phyloP scores from a whole-genome alignment of 1,140 invertebrate genomes.

The Apis florea region DNA sequence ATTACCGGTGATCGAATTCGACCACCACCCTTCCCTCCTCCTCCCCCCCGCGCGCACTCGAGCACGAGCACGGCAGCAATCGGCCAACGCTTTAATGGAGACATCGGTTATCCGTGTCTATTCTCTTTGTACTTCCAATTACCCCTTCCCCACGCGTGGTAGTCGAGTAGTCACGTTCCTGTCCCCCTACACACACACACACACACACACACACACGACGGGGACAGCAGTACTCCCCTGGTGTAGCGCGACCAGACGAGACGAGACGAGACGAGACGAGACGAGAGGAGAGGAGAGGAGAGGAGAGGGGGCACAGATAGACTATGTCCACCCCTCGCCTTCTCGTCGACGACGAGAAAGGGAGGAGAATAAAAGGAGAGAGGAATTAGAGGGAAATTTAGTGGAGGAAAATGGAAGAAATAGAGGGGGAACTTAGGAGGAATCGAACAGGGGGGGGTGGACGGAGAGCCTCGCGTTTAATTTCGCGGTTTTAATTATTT shows the following conservation, averaged over 20 bases:
- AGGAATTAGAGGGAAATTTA: conserved; percentile 13
- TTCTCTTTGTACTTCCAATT: conserved; percentile 65
- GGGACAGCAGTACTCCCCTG: too few relatives aligned
- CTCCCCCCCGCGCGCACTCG: not conserved
- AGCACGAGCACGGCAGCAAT: conserved; percentile 52
- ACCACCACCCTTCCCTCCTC: not conserved
- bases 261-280: too few relatives aligned
- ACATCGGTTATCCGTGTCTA: conserved; percentile 66
- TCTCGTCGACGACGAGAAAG: not conserved
- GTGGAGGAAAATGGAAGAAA: not conserved
- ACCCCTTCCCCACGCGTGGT: conserved; percentile 38
- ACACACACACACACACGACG: too few relatives aligned
- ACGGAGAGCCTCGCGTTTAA: conserved; percentile 64
- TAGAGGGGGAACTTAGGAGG: conserved; percentile 16
- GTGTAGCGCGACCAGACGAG: too few relatives aligned
- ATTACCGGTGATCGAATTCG: conserved; percentile 39
- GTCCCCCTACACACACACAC: too few relatives aligned
- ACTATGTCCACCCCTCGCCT: not conserved
- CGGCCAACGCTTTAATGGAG: conserved; percentile 58
- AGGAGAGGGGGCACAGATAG: not conserved
- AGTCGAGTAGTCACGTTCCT: conserved; percentile 49
- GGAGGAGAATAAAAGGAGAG: not conserved
- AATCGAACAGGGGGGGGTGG: conserved; percentile 31
- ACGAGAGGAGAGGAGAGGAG: too few relatives aligned
- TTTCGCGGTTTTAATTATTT: conserved; percentile 76